A percentile compares a stretch with the other conserved stretches of the same genome.
Evolutionary conservation across 2,797 vertebrate genomes (phyloP).

Genomic region (Sciurus carolinensis): DNA sequence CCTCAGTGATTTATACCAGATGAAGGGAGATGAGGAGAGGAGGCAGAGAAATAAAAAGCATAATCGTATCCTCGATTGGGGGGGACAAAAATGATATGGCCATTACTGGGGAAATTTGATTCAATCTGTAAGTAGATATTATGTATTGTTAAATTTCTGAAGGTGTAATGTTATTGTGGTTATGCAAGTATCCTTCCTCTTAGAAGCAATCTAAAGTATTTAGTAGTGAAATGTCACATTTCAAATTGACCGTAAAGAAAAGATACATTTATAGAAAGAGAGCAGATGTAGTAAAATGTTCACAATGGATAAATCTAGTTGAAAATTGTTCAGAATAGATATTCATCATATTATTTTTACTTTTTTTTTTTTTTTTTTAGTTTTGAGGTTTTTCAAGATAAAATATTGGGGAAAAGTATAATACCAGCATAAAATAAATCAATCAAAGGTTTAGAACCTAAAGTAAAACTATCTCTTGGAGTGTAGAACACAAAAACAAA

Average conservation of each 20-base stretch:
- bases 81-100: neutral
- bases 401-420: neutral
- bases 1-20: neutral
- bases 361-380: neutral
- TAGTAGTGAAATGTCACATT: conserved; percentile 36
- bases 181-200: neutral
- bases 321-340: neutral
- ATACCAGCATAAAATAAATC: neutral
- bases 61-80: neutral
- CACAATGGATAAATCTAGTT: neutral
- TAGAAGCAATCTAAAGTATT: neutral
- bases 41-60: neutral
- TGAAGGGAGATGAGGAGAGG: too few species aligned
- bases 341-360: neutral
- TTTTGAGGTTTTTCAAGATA: neutral
- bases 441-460: conserved; percentile 2
- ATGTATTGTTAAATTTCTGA: neutral
- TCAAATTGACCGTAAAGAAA: neutral
- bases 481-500: neutral
- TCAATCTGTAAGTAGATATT: neutral
- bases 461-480: neutral
- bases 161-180: neutral
- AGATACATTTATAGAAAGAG: neutral
- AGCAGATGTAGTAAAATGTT: neutral
- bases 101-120: neutral